Percentiles rank a stretch among this genome's conserved stretches.
Evolutionary conservation across 2,797 vertebrate genomes (phyloP).

Genomic region (Buphagus erythrorhynchus): DNA sequence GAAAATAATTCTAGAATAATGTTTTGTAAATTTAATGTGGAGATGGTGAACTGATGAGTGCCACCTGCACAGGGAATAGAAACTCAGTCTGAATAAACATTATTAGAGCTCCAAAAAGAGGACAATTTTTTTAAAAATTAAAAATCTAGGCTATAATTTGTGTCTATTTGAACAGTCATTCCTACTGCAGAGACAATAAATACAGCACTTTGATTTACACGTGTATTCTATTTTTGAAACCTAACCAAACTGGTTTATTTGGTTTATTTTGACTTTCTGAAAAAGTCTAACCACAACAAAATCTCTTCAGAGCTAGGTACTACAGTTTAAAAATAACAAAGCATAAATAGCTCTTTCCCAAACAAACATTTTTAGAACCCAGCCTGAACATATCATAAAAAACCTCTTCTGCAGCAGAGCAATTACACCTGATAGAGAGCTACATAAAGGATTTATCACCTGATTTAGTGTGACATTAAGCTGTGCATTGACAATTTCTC

Average conservation of each 20-base stretch:
- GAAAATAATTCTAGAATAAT: neutral
- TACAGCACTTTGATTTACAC: conserved; percentile 30
- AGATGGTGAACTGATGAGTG: neutral
- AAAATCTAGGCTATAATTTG: neutral
- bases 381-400: neutral
- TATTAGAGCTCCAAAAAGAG: neutral
- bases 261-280: conserved; percentile 67
- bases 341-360: conserved; percentile 26
- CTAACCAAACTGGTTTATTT: conserved; percentile 52
- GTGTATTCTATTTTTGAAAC: conserved; percentile 46
- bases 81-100: neutral
- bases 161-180: conserved; percentile 2
- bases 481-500: neutral
- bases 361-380: neutral
- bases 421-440: neutral
- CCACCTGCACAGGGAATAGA: neutral
- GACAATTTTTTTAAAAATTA: neutral
- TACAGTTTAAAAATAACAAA: conserved; percentile 45
- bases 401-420: neutral
- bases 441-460: neutral
- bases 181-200: conserved; percentile 29
- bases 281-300: conserved; percentile 60
- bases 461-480: neutral
- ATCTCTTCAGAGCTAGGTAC: conserved; percentile 7
- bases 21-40: neutral